Base-by-base conservation (phyloP, 92 coral and sea anemone genomes). In the Porites divaricata region DNA sequence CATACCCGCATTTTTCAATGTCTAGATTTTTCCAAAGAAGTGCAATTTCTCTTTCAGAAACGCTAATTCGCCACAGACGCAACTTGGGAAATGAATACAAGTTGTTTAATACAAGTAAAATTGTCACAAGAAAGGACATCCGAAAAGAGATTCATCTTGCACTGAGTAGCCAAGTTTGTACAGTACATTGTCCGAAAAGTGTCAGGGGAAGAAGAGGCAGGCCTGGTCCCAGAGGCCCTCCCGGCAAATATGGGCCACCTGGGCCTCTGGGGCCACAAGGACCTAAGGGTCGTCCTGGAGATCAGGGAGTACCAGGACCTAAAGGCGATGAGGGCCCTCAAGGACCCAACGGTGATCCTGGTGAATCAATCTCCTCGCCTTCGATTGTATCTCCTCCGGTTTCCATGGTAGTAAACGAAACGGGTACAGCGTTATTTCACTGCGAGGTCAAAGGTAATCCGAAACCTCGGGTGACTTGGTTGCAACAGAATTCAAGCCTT, bases 321-420 rank as follows among this genome's bases (percentile, higher is more conserved):
- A 64, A 86, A 17, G 95, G 95, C 1, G 87, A 90, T 28, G 83
- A 74, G 62, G 95, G 95, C 13, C 88, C 76, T 8, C 74, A 83
- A 25, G 95, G 95, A 71, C 90, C 95, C 16, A 88, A 85, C 45
- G 95, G 95, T n/a, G 88, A 77, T 22, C 92, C 92, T 16, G 92
- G 82, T 9, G 54, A 88, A n/a, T 86, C 95, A 4, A 85, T 91
- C 9, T 53, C 90, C 2, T 87, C 90, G 72, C 95, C 95, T 48
- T 57, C 75, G 2, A 91, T 91, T 62, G 72, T 61, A 41, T 70
- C 76, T 11, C 71, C 83, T 12, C 95, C 88, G 51, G 78, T 61
- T 72, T 81, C 83, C 24, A 77, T 68, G 48, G 80, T 80, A 2
- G 86, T 88, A 13, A 88, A 88, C 62, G 67, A 70, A 59, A 88